Evolutionary conservation across 1,140 invertebrate genomes (phyloP).

Genomic region (Drosophila erecta): DNA sequence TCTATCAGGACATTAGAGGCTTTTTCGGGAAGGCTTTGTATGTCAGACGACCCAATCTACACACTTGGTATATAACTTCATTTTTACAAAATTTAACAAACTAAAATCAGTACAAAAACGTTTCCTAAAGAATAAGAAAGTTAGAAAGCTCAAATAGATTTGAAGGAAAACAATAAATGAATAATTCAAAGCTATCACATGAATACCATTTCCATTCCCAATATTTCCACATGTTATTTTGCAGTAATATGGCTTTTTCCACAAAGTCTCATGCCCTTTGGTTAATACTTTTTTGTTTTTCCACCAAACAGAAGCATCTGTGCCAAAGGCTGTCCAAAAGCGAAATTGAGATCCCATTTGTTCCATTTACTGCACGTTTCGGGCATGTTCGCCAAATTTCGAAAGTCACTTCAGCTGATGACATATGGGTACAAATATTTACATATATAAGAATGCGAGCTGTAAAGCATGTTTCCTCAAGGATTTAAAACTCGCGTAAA

Average conservation of each 20-base stretch:
- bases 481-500: conserved; percentile 29
- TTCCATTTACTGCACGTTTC: conserved; percentile 50
- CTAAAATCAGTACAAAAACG: background rate
- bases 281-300: conserved; percentile 5
- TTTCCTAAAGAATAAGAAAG: too few relatives aligned
- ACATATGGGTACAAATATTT: conserved; percentile 24
- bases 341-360: conserved; percentile 1
- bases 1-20: background rate
- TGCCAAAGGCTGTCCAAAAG: background rate
- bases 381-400: conserved; percentile 33
- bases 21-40: background rate
- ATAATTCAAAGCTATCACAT: background rate
- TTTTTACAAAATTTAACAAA: background rate
- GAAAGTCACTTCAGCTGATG: conserved; percentile 1
- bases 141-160: too few relatives aligned
- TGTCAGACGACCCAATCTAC: background rate
- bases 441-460: conserved; percentile 17
- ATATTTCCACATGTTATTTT: background rate
- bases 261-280: background rate
- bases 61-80: background rate
- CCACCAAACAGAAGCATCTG: conserved; percentile 6
- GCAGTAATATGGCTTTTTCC: conserved; percentile 1
- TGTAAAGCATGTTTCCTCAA: background rate
- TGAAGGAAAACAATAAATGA: background rate
- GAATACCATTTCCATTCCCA: background rate